Conservation (phyloP, 2,888 invertebrate genomes). For the Willowsia nigromaculata region DNA sequence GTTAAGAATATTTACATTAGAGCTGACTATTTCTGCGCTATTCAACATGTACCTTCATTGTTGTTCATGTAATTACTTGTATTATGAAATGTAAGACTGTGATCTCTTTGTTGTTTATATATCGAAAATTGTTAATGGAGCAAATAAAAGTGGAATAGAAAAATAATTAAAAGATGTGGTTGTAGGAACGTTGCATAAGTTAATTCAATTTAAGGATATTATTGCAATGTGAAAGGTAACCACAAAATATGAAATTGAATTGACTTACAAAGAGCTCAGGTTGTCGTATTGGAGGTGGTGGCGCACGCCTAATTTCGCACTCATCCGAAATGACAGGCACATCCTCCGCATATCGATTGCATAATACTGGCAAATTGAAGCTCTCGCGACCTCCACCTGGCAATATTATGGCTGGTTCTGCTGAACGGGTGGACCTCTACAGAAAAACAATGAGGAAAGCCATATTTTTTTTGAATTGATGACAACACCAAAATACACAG, state of each 20-base stretch:
- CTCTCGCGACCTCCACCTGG: slow-evolving; percentile 58
- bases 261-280: slow-evolving; percentile 66
- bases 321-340: slow-evolving; percentile 68
- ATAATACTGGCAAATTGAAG: slow-evolving; percentile 74
- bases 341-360: slow-evolving; percentile 78
- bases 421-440: slow-evolving; percentile 75
- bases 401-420: slow-evolving; percentile 72
- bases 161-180: too few relatives aligned
- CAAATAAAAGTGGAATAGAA: too few relatives aligned
- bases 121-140: too few relatives aligned
- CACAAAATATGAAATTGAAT: neutral
- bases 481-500: neutral
- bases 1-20: too few relatives aligned
- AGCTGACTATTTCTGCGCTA: too few relatives aligned
- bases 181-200: neutral
- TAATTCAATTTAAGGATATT: neutral
- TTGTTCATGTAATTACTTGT: too few relatives aligned
- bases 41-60: too few relatives aligned
- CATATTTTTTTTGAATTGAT: too few relatives aligned
- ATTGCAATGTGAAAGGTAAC: neutral
- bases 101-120: too few relatives aligned
- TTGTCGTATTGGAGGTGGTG: slow-evolving; percentile 53
- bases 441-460: neutral
- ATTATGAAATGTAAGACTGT: too few relatives aligned
- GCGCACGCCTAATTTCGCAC: slow-evolving; percentile 58